These are phyloP conservation scores for Indri indri DNA, from an alignment of 2,113 vertebrate species.

Conservation along the genomic window DNA sequence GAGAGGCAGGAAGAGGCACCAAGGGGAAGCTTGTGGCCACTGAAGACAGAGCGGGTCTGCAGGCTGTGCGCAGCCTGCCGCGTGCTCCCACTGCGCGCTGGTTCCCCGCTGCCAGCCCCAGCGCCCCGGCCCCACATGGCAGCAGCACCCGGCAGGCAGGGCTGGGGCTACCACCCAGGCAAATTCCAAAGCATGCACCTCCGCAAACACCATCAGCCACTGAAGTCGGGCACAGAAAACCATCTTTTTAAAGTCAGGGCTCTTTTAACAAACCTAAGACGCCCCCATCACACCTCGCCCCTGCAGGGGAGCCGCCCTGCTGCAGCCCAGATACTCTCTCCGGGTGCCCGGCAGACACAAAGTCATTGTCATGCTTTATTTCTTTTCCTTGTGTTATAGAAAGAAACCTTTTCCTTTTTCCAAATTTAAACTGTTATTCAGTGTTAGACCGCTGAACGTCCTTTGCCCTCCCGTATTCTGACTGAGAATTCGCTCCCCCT, in stretches of 20 bases:
- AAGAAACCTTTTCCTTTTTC: not conserved
- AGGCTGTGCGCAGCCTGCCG: too few relatives aligned
- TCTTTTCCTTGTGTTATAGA: not conserved
- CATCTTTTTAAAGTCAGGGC: not conserved
- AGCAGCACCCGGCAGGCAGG: not conserved
- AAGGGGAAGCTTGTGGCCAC: not conserved
- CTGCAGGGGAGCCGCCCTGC: not conserved
- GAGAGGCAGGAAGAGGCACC: not conserved
- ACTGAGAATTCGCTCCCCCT: not conserved
- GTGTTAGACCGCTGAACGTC: not conserved
- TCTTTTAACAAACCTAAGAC: not conserved
- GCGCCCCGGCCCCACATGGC: not conserved
- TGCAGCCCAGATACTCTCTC: not conserved
- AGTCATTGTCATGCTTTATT: not conserved
- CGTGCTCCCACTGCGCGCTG: too few relatives aligned
- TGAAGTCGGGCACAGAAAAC: not conserved
- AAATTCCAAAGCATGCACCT: fast-evolving
- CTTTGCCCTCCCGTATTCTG: not conserved
- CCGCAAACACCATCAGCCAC: not conserved
- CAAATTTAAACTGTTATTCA: not conserved
- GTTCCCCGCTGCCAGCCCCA: not conserved
- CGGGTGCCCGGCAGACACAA: not conserved
- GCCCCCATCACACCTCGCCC: fast-evolving
- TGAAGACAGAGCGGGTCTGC: not conserved
- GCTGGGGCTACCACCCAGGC: not conserved